Evolutionary conservation across 1,140 invertebrate species (phyloP).

Genomic region (Drosophila lowei): DNA sequence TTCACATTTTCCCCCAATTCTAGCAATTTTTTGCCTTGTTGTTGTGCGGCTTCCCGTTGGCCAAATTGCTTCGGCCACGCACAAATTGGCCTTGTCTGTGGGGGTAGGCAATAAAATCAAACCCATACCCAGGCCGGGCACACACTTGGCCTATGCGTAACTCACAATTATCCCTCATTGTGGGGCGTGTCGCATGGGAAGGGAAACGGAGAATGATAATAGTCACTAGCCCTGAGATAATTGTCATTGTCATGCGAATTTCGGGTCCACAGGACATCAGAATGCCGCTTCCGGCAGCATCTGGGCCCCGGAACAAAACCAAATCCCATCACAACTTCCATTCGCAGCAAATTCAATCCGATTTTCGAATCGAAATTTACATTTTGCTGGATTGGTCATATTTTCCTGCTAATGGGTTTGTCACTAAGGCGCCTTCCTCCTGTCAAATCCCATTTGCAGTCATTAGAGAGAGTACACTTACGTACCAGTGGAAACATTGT

Average conservation of each 20-base stretch:
- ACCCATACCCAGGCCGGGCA: constrained; percentile 34
- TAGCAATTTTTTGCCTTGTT: background rate
- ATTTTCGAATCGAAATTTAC: constrained; percentile 39
- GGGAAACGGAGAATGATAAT: constrained; percentile 46
- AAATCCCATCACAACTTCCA: too few relatives aligned
- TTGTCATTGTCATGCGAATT: constrained; percentile 69
- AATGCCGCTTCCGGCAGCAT: constrained; percentile 26
- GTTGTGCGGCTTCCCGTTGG: constrained; percentile 55
- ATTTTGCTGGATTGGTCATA: constrained; percentile 30
- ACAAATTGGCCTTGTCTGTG: constrained; percentile 60
- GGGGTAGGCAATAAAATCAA: constrained; percentile 68
- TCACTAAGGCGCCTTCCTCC: constrained; percentile 21
- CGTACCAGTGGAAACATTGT: background rate
- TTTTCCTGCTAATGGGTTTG: constrained; percentile 42
- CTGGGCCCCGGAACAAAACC: constrained; percentile 17
- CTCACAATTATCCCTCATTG: constrained; percentile 75
- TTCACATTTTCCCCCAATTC: constrained; percentile 21
- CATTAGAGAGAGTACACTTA: constrained; percentile 16
- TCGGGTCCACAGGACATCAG: constrained; percentile 26
- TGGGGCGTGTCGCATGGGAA: constrained; percentile 50
- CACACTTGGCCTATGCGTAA: constrained; percentile 73
- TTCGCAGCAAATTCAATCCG: constrained; percentile 30
- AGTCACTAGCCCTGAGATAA: constrained; percentile 52
- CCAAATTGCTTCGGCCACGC: constrained; percentile 57
- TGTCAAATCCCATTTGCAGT: constrained; percentile 20